Base-by-base conservation (phyloP, 2,113 vertebrate species). In the Dasyurus viverrinus region DNA sequence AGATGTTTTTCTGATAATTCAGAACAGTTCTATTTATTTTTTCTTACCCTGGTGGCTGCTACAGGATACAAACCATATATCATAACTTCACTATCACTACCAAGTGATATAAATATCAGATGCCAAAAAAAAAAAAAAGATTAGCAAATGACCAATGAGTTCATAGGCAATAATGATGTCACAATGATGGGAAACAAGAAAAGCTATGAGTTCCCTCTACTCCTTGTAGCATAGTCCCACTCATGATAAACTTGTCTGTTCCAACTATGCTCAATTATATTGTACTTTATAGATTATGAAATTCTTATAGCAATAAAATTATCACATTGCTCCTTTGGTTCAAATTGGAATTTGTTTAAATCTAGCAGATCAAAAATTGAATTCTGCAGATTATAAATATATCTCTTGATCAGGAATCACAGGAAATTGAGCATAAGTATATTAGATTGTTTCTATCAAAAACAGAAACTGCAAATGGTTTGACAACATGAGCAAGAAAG, bases 71-170 rank as follows among this genome's bases (percentile, higher is more conserved):
- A 94, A 94, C 46, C 48, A 53, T 47, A 89, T 8, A 16, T n/a
- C 76, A 47, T 42, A 92, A 54, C 89, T 14, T 12, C 52, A 46
- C 30, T 90, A 42, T 57, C 89, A 47, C 24, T 16, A 26, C 30
- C 42, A 42, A 96, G 52, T n/a, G 2, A 53, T 55, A 23, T 60
- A 53, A 95, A 96, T 94, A 94, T 26, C 52, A n/a, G 46, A 9
- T 6, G 1, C 55, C 97, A 10, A 60, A 30, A 47, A 60, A 60
- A 60, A 10, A 60, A 30, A 47, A 60, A 60, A 60, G 10, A 60
- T 27, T 60, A 60, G 30, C 26, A 60, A 60, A 60, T 27, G 26
- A 60, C 9, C 26, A 30, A 60, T 10, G 30, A 30, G 53, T 3
- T 52, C 48, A 90, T 0, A 89, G 30, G 60, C 47, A 47, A 92